Evolutionary conservation across 2,888 invertebrate species (phyloP).

Genomic region (Rhamnusium bicolor): DNA sequence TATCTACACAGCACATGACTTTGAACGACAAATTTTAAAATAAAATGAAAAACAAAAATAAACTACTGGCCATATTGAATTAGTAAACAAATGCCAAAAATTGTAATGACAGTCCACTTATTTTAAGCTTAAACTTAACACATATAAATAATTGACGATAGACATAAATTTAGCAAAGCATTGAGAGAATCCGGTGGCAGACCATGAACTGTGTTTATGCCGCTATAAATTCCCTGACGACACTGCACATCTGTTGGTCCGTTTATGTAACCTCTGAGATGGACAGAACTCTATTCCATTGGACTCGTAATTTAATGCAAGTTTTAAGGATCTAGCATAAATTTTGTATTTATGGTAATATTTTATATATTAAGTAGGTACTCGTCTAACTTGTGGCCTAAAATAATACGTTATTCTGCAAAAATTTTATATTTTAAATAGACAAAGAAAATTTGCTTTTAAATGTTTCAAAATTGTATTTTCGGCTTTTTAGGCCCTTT

Average conservation of each 20-base stretch:
- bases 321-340: neutral
- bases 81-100: constrained; percentile 1
- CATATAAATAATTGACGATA: constrained; percentile 15
- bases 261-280: constrained; percentile 15
- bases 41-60: no score
- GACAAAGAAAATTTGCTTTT: no score
- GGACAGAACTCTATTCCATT: neutral
- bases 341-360: neutral
- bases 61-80: no score
- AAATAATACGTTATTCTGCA: no score
- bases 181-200: neutral
- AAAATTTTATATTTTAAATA: no score
- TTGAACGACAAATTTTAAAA: no score
- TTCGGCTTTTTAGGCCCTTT: no score
- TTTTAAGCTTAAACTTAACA: constrained; percentile 3
- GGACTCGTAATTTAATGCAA: neutral
- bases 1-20: no score
- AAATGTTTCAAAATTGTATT: no score
- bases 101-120: neutral
- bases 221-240: constrained; percentile 13
- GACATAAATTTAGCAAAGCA: constrained; percentile 14
- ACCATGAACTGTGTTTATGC: constrained; percentile 19
- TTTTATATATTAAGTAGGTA: no score
- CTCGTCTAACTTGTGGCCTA: no score
- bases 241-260: constrained; percentile 22